These are phyloP conservation scores for Lepidurus apus DNA, from an alignment of 1,140 invertebrate species.

Conservation along the genomic window DNA sequence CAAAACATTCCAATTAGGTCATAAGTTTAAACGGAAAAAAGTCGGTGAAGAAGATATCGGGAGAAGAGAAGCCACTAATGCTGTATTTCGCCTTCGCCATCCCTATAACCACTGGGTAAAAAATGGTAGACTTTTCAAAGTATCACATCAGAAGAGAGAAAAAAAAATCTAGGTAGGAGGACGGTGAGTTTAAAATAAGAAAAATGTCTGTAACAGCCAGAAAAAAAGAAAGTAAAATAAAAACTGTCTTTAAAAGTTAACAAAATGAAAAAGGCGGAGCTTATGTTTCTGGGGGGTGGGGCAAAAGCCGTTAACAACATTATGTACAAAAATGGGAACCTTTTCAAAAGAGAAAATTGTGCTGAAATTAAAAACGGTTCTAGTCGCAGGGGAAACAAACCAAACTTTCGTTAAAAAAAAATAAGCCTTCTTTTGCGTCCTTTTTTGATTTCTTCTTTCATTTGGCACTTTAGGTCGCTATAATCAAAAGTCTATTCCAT, in stretches of 20 bases:
- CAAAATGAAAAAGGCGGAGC: not conserved
- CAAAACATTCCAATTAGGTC: too few relatives aligned
- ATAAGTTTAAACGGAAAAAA: too few relatives aligned
- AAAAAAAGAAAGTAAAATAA: not conserved
- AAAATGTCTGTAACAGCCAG: not conserved
- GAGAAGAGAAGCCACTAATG: slow-evolving; percentile 15
- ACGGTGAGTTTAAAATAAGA: not conserved
- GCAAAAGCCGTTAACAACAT: not conserved
- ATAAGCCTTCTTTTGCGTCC: not conserved
- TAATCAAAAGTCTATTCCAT: not conserved
- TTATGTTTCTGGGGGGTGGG: not conserved
- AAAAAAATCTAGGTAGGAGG: not conserved
- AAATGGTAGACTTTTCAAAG: slow-evolving; percentile 1
- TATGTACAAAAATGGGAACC: slow-evolving; percentile 3
- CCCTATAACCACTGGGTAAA: slow-evolving; percentile 21
- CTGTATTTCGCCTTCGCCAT: slow-evolving; percentile 12
- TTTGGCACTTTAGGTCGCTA: slow-evolving; percentile 15
- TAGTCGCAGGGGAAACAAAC: not conserved
- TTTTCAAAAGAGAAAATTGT: not conserved
- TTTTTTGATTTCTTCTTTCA: not conserved
- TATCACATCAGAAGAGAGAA: slow-evolving; percentile 19
- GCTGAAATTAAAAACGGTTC: not conserved
- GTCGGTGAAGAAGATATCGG: not conserved
- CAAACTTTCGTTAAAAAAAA: not conserved
- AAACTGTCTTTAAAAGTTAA: not conserved